These are phyloP conservation scores for Odocoileus virginianus DNA, from an alignment of 2,113 vertebrate genomes.

Conservation along the genomic window DNA sequence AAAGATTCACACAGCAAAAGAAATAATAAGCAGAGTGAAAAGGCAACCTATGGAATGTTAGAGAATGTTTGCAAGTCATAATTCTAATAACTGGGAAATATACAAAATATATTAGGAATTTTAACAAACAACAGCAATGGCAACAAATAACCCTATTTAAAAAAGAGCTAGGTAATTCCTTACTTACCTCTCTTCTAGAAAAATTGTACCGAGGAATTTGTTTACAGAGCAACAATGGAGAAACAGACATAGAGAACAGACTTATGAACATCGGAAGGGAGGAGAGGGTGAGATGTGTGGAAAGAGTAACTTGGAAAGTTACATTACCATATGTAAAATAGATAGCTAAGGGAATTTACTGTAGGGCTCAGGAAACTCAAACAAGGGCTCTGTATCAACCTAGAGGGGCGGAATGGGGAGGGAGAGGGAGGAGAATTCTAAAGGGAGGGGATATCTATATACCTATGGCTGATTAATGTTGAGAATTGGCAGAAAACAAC, in stretches of 20 bases:
- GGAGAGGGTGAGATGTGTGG: no score
- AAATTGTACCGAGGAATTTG: no score
- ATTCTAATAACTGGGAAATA: neutral
- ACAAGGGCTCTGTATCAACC: neutral
- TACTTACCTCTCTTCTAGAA: no score
- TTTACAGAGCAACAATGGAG: no score
- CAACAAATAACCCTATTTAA: neutral
- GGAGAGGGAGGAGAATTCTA: neutral
- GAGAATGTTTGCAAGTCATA: neutral
- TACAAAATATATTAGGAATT: neutral
- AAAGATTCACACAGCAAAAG: neutral
- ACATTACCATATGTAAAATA: no score
- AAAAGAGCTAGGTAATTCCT: no score
- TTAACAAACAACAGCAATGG: neutral
- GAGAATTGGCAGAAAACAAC: neutral
- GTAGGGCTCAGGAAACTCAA: neutral
- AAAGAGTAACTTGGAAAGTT: no score
- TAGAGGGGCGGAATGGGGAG: neutral
- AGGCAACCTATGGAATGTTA: neutral
- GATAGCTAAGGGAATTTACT: no score
- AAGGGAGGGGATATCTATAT: neutral
- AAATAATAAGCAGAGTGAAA: neutral
- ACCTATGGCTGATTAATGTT: neutral
- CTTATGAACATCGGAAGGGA: no score
- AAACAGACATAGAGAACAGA: no score